A percentile compares a stretch with the other conserved stretches of the same genome.
These are phyloP conservation scores for Eretmocerus hayati DNA, from an alignment of 2,888 invertebrate genomes.

Conservation along the genomic window DNA sequence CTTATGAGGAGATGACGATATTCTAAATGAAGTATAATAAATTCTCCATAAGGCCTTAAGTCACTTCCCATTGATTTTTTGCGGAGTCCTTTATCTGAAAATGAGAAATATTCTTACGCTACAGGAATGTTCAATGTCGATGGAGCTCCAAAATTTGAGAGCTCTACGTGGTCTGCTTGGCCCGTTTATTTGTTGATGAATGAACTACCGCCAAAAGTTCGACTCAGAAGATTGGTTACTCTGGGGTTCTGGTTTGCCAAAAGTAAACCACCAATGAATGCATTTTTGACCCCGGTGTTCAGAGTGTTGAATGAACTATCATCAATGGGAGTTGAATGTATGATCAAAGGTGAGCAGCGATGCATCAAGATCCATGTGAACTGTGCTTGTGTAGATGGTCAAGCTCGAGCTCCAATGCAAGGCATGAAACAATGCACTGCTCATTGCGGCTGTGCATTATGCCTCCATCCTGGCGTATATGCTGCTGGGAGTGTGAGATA, in stretches of 20 bases:
- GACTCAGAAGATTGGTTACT: constrained; percentile 5
- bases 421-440: constrained; percentile 9
- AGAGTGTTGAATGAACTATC: constrained; percentile 6
- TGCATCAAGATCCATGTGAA: constrained; percentile 3
- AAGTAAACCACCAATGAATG: constrained; percentile 6
- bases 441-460: background rate
- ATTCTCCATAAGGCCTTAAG: too few species aligned
- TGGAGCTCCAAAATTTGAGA: constrained; percentile 7
- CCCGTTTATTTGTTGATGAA: constrained; percentile 1
- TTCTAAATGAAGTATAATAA: too few species aligned
- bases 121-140: constrained; percentile 1
- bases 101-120: background rate
- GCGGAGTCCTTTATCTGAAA: too few species aligned
- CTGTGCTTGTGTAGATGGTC: constrained; percentile 9
- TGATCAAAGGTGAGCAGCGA: background rate
- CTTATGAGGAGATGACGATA: too few species aligned
- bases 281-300: constrained; percentile 4
- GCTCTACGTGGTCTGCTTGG: constrained; percentile 3
- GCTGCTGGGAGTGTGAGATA: background rate
- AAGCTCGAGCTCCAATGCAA: constrained; percentile 8
- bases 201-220: constrained; percentile 2
- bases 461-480: background rate
- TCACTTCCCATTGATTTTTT: too few species aligned
- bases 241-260: constrained; percentile 13
- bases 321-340: constrained; percentile 3